Base-by-base conservation (phyloP, 2,888 invertebrate species). In the Galeopsomyia nigrocyanea region DNA sequence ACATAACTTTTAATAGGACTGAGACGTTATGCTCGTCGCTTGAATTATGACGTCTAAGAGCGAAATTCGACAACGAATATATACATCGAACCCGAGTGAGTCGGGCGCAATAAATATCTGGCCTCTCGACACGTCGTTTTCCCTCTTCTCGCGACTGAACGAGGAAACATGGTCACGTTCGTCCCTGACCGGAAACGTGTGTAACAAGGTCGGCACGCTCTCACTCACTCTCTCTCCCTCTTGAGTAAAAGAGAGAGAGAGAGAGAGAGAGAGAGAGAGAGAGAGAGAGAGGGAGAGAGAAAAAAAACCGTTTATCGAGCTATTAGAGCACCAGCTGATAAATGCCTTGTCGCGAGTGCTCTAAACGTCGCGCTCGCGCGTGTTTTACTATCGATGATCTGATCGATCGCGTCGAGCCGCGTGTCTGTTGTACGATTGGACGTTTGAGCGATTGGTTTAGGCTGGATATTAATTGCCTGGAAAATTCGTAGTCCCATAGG, bases 151-250 rank as follows among this genome's bases (percentile, higher is more conserved):
- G 47, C 47, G 47, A 47, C 19, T 53, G 6, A 61, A 61, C 39
- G 68, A 68, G 61, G 61, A 26, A 65, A 66, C 61, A 63, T 63
- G 62, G 73, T 73, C 73, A 73, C 73, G 74, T 70, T 67, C 66
- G 74, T 58, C 70, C 74, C 70, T 74, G 74, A 74, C 67, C 70
- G 67, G 64, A 67, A 67, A 61, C 63, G 51, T 47, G 47, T 22
- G 47, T 47, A n/a, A 21, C 22, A 49, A 3, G 16, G 46, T 16
- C 47, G 22, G 7, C 47, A 21, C 17, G 56, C 49, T 51, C 53
- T 57, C 67, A 71, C n/a, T n/a, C n/a, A n/a, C n/a, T 71, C 71
- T 67, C 67, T 66, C 62, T 9, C 50, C 55, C 47, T 56, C 49
- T 50, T 50, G 31, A 50, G 39, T 39, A 58, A 47, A 13, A 47